Evolutionary conservation across 2,888 invertebrate species (phyloP).

Genomic region (Halictus quadricinctus): DNA sequence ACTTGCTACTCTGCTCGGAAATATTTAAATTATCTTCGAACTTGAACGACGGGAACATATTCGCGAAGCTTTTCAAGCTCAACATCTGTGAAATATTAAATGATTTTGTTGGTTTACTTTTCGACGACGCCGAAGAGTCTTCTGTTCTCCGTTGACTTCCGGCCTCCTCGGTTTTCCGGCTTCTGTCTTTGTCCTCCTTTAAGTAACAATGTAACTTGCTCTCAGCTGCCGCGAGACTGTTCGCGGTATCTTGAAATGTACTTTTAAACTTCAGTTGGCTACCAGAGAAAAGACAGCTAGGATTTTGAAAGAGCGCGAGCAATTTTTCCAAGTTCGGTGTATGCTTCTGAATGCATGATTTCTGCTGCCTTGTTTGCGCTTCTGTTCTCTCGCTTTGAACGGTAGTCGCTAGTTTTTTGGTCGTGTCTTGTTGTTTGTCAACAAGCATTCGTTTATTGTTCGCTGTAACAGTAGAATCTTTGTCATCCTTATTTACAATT

Average conservation of each 20-base stretch:
- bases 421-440: conserved; percentile 15
- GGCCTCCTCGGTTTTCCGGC: conserved; percentile 16
- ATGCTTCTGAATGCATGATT: conserved; percentile 66
- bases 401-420: conserved; percentile 18
- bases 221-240: conserved; percentile 72
- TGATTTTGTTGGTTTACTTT: conserved; percentile 64
- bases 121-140: conserved; percentile 36
- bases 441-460: conserved; percentile 15
- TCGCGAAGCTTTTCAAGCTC: conserved; percentile 63
- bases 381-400: conserved; percentile 31
- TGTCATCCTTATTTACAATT: conserved; percentile 34
- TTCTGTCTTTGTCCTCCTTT: conserved; percentile 65
- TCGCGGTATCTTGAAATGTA: conserved; percentile 71
- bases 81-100: conserved; percentile 71
- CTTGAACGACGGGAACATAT: conserved; percentile 64
- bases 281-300: conserved; percentile 85
- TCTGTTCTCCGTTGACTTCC: conserved; percentile 38
- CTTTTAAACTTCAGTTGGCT: conserved; percentile 66
- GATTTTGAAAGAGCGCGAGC: conserved; percentile 87
- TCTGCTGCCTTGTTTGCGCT: conserved; percentile 46
- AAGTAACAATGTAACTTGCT: conserved; percentile 75
- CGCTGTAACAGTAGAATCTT: conserved; percentile 18
- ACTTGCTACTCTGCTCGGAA: conserved; percentile 44
- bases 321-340: conserved; percentile 87
- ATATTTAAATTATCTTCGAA: conserved; percentile 50